Percentiles rank a stretch among this genome's conserved stretches.
phyloP scores from a whole-genome alignment of 2,888 invertebrate genomes.

The Nomada ruficornis region DNA sequence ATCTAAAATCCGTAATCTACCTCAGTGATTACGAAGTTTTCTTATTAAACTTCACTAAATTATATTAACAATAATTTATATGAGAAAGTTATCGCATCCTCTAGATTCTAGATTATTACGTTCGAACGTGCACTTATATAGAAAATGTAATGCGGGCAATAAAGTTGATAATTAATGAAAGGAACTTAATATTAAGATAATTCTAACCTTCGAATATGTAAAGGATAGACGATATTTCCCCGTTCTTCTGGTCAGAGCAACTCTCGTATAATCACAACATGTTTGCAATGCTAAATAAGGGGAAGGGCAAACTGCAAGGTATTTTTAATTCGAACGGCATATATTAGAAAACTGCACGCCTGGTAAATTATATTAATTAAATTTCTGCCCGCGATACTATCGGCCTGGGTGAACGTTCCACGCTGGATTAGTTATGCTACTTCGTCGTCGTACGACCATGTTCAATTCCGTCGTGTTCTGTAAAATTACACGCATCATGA shows the following conservation, averaged over 20 bases:
- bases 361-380: conserved; percentile 77
- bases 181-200: not conserved
- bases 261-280: conserved; percentile 27
- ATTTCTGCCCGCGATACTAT: conserved; percentile 74
- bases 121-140: no score
- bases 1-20: not conserved
- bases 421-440: conserved; percentile 44
- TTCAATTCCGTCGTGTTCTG: not conserved
- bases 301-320: conserved; percentile 33
- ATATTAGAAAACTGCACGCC: conserved; percentile 68
- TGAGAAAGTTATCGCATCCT: not conserved
- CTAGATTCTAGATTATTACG: no score
- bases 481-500: conserved; percentile 16
- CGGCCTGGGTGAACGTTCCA: conserved; percentile 47
- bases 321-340: conserved; percentile 67
- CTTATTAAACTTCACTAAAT: not conserved
- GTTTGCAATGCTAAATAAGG: conserved; percentile 48
- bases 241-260: conserved; percentile 26
- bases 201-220: conserved; percentile 28
- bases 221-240: conserved; percentile 33
- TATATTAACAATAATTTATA: not conserved
- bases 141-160: not conserved
- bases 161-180: not conserved
- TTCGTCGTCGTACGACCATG: conserved; percentile 21
- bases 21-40: not conserved